Evolutionary conservation across 2,797 vertebrate genomes (phyloP).

Genomic region (Saguinus oedipus): DNA sequence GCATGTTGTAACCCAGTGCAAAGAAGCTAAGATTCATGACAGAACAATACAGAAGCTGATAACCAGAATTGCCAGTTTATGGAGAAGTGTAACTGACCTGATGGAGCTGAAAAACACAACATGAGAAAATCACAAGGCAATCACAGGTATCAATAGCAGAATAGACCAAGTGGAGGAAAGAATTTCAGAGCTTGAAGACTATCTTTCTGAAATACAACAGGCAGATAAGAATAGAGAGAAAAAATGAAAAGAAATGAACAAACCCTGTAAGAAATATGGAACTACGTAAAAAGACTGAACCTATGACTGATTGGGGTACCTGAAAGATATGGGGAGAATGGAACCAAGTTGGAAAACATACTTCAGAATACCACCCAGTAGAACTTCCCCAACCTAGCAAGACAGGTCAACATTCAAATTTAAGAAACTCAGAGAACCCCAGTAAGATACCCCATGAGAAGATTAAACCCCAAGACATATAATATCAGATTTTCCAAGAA

Average conservation of each 20-base stretch:
- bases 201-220: neutral
- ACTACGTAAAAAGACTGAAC: neutral
- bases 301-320: neutral
- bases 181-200: neutral
- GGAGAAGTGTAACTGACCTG: neutral
- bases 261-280: neutral
- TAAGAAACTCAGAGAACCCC: neutral
- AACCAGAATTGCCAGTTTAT: neutral
- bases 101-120: neutral
- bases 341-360: neutral
- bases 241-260: neutral
- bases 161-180: neutral
- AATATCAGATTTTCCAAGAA: neutral
- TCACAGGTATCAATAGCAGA: neutral
- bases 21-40: neutral
- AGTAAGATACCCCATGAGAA: neutral
- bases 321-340: neutral
- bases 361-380: neutral
- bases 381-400: neutral
- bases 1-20: no score
- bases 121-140: neutral
- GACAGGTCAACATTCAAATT: neutral
- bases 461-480: neutral
- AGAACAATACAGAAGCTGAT: neutral
- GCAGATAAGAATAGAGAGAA: neutral